Percentiles rank a stretch among this genome's conserved stretches.
Conservation (phyloP, 2,888 invertebrate genomes). For the Lithophane ornitopus region DNA sequence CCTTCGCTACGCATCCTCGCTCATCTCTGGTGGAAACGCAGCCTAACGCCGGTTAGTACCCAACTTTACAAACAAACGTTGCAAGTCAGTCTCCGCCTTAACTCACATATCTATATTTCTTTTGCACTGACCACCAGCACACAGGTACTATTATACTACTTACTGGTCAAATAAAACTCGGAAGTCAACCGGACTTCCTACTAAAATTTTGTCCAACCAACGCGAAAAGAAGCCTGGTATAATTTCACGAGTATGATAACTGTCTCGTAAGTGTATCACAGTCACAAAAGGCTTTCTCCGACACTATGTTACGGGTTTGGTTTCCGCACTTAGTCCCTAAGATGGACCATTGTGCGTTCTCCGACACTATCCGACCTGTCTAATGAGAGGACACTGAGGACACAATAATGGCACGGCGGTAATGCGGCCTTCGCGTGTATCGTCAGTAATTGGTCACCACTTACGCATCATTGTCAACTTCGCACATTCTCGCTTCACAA, state of each 20-base stretch:
- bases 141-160: background rate
- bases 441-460: slow-evolving; percentile 40
- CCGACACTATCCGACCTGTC: background rate
- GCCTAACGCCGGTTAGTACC: too few species aligned
- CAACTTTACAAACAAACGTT: too few species aligned
- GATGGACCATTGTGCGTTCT: too few species aligned
- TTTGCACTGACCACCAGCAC: background rate
- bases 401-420: slow-evolving; percentile 14
- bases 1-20: too few species aligned
- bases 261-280: background rate
- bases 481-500: slow-evolving; percentile 26
- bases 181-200: background rate
- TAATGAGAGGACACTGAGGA: slow-evolving; percentile 19
- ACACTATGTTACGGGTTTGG: too few species aligned
- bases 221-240: background rate
- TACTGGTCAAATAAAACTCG: background rate
- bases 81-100: too few species aligned
- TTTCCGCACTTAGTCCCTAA: too few species aligned
- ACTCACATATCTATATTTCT: background rate
- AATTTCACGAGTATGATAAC: background rate
- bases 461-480: slow-evolving; percentile 39
- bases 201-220: background rate
- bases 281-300: slow-evolving; percentile 31
- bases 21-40: too few species aligned
- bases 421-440: slow-evolving; percentile 45